A percentile compares a stretch with the other conserved stretches of the same genome.
Evolutionary conservation across 1,140 invertebrate species (phyloP).

Genomic region (Temnothorax curvispinosus): DNA sequence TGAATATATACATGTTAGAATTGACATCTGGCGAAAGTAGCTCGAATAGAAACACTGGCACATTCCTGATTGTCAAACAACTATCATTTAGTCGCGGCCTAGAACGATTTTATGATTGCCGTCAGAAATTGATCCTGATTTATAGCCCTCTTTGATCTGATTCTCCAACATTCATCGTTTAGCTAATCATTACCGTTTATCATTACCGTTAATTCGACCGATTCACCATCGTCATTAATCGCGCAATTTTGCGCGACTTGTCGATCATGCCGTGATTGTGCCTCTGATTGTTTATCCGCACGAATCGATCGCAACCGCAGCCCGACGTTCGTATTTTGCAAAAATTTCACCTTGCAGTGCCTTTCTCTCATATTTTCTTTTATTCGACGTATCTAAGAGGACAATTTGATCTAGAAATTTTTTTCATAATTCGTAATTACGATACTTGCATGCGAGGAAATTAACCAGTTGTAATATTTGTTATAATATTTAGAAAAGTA

Average conservation of each 20-base stretch:
- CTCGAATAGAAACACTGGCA: background rate
- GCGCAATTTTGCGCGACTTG: conserved; percentile 46
- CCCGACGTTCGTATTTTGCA: background rate
- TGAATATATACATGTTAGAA: background rate
- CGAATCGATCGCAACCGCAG: conserved; percentile 30
- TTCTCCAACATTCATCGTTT: conserved; percentile 36
- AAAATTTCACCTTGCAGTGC: background rate
- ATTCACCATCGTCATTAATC: conserved; percentile 43
- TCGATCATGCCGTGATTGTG: conserved; percentile 36
- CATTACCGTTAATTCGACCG: conserved; percentile 53
- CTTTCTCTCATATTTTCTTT: background rate
- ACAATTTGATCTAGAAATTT: background rate
- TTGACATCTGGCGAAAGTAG: background rate
- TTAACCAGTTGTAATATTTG: background rate
- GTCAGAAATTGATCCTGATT: conserved; percentile 42
- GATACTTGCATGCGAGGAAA: background rate
- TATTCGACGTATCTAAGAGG: background rate
- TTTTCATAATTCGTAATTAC: background rate
- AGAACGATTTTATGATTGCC: conserved; percentile 24
- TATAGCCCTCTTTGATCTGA: conserved; percentile 16
- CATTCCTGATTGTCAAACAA: conserved; percentile 37
- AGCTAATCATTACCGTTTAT: conserved; percentile 23
- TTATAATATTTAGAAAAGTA: background rate
- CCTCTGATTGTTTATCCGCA: conserved; percentile 46
- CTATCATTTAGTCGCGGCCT: conserved; percentile 12